Evolutionary conservation across 2,888 invertebrate species (phyloP).

Genomic region (Archips crataeganus): DNA sequence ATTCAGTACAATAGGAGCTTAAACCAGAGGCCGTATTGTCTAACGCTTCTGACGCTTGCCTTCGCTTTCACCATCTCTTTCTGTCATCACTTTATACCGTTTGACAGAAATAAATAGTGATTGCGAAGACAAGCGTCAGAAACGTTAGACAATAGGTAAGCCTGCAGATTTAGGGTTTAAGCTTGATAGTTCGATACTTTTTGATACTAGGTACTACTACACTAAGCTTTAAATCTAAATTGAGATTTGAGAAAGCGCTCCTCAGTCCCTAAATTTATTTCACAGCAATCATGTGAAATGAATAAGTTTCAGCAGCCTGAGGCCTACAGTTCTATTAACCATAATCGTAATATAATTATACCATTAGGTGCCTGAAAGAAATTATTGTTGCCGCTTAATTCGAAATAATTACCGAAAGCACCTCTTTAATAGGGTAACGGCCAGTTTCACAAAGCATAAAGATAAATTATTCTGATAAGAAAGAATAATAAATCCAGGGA

Average conservation of each 20-base stretch:
- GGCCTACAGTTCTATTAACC: slow-evolving; percentile 12
- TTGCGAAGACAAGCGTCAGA: too few relatives aligned
- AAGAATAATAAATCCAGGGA: slow-evolving; percentile 25
- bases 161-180: too few relatives aligned
- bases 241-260: neutral
- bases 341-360: slow-evolving; percentile 40
- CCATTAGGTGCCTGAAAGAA: slow-evolving; percentile 40
- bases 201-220: too few relatives aligned
- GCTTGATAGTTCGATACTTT: too few relatives aligned
- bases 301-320: slow-evolving; percentile 4
- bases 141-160: too few relatives aligned
- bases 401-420: slow-evolving; percentile 40
- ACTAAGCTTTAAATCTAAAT: too few relatives aligned
- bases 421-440: slow-evolving; percentile 40
- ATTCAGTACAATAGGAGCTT: too few relatives aligned
- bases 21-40: too few relatives aligned
- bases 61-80: too few relatives aligned
- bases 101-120: too few relatives aligned
- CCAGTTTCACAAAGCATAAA: slow-evolving; percentile 39
- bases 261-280: neutral
- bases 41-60: too few relatives aligned
- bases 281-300: slow-evolving; percentile 4
- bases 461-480: slow-evolving; percentile 37
- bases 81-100: too few relatives aligned
- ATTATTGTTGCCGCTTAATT: slow-evolving; percentile 39